Percentiles rank a stretch among this genome's conserved stretches.
These are phyloP conservation scores for Cyaniris semiargus DNA, from an alignment of 2,888 invertebrate species.

Conservation along the genomic window DNA sequence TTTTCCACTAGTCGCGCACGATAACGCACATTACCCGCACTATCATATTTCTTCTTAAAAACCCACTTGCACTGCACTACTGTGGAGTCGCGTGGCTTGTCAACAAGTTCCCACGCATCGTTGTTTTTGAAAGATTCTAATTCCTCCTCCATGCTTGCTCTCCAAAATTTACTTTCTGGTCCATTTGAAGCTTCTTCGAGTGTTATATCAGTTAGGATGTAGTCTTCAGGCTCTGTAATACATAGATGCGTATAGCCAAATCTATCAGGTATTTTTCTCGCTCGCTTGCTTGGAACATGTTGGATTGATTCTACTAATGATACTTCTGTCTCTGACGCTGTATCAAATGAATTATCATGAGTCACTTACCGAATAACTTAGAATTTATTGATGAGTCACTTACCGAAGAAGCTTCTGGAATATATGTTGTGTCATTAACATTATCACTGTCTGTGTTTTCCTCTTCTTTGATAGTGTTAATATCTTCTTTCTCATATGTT, in stretches of 20 bases:
- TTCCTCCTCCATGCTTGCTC: conserved; percentile 28
- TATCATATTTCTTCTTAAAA: neutral
- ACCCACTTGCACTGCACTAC: conserved; percentile 1
- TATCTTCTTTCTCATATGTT: neutral
- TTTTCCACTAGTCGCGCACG: too few species aligned
- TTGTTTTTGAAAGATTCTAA: conserved; percentile 35
- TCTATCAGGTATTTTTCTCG: neutral
- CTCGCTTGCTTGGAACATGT: neutral
- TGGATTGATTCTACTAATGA: neutral
- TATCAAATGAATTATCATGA: neutral
- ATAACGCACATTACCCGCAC: too few species aligned
- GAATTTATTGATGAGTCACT: too few species aligned
- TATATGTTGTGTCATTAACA: neutral
- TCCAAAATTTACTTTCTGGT: conserved; percentile 34
- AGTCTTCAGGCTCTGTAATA: neutral
- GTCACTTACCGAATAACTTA: too few species aligned
- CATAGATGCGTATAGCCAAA: neutral
- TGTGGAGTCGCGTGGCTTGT: conserved; percentile 31
- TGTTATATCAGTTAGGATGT: neutral
- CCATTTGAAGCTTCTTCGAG: conserved; percentile 34
- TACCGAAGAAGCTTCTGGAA: conserved; percentile 12
- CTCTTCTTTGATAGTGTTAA: neutral
- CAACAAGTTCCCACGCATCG: conserved; percentile 36
- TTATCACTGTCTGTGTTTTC: neutral
- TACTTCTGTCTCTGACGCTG: conserved; percentile 10